These are phyloP conservation scores for Periparus ater DNA, from an alignment of 2,797 vertebrate species.

Conservation along the genomic window DNA sequence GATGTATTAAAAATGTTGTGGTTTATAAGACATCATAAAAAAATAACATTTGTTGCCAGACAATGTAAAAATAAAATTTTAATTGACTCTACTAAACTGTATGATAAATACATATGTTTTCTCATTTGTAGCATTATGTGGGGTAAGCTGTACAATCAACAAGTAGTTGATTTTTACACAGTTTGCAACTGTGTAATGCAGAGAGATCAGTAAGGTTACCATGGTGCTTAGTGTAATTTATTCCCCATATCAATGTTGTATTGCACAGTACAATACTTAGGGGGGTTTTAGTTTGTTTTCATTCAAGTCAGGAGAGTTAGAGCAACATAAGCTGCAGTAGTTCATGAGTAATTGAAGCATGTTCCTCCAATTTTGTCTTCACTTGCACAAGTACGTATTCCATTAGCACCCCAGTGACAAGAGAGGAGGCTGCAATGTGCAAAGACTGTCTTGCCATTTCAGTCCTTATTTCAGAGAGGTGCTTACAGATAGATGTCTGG, in stretches of 20 bases:
- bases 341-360: not conserved
- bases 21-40: not conserved
- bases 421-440: not conserved
- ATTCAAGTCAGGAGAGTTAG: not conserved
- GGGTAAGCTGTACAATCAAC: not conserved
- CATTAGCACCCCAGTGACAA: not conserved
- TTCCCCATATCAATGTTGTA: not conserved
- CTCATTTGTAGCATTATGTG: not conserved
- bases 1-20: not conserved
- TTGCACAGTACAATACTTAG: not conserved
- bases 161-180: not conserved
- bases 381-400: not conserved
- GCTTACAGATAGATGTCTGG: not conserved
- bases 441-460: not conserved
- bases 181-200: not conserved
- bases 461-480: not conserved
- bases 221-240: not conserved
- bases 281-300: not conserved
- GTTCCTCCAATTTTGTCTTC: not conserved
- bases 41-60: not conserved
- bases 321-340: not conserved
- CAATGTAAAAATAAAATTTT: slow-evolving; percentile 15
- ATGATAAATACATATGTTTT: not conserved
- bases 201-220: not conserved
- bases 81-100: not conserved